These are phyloP conservation scores for Epinotia demarniana DNA, from an alignment of 2,888 invertebrate species.

Conservation along the genomic window DNA sequence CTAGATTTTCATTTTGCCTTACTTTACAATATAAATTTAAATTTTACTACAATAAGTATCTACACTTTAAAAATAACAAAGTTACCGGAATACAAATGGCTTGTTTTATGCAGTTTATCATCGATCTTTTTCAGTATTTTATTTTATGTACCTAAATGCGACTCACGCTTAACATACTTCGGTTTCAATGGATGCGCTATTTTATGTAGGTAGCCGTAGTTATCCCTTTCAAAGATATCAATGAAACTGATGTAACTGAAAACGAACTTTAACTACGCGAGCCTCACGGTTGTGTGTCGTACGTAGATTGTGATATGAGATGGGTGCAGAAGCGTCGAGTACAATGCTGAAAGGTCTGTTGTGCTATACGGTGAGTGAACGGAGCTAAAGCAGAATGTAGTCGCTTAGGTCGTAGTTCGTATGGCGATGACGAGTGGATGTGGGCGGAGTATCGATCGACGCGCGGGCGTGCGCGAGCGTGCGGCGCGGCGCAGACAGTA, in stretches of 20 bases:
- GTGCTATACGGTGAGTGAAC: slow-evolving; percentile 1
- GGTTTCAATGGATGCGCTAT: slow-evolving; percentile 28
- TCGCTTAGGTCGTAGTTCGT: slow-evolving; percentile 41
- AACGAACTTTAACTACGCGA: slow-evolving; percentile 1
- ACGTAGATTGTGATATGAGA: slow-evolving; percentile 10
- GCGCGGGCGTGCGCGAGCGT: slow-evolving; percentile 68
- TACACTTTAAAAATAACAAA: too few species aligned
- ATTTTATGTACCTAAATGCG: not conserved
- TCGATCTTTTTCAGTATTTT: not conserved
- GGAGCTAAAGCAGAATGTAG: not conserved
- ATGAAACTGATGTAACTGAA: slow-evolving; percentile 16
- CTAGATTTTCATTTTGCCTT: too few species aligned
- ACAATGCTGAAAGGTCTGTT: slow-evolving; percentile 24
- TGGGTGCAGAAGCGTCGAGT: slow-evolving; percentile 19
- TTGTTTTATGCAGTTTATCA: not conserved
- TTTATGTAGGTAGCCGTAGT: slow-evolving; percentile 3
- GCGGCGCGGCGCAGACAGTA: slow-evolving; percentile 56
- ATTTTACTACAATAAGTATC: too few species aligned
- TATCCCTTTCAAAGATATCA: slow-evolving; percentile 17
- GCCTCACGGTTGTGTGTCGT: slow-evolving; percentile 7
- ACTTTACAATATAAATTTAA: too few species aligned
- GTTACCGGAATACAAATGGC: too few species aligned
- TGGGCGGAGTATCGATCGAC: slow-evolving; percentile 81
- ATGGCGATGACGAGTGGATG: slow-evolving; percentile 60
- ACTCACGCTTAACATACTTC: slow-evolving; percentile 1